A percentile compares a stretch with the other conserved stretches of the same genome.
These are phyloP conservation scores for Mesorhabditis sp. DNA, from an alignment of 2,888 invertebrate species.

Conservation along the genomic window DNA sequence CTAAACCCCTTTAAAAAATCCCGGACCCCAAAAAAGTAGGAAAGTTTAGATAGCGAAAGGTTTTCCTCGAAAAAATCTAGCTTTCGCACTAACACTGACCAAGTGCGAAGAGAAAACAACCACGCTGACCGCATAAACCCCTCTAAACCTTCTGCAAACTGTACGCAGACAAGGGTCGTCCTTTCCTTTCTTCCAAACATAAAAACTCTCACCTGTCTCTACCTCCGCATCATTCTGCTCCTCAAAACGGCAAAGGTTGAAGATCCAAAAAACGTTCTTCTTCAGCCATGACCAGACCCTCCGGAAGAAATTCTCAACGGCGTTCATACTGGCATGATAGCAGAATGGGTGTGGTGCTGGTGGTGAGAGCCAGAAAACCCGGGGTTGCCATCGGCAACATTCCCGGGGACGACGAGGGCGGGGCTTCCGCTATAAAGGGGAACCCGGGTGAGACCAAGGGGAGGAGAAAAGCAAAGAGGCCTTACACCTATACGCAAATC, in stretches of 20 bases:
- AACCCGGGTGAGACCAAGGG: not conserved
- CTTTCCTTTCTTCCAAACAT: not conserved
- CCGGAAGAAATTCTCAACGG: not conserved
- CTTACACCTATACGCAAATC: too few species aligned
- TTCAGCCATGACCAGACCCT: not conserved
- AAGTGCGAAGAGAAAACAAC: too few species aligned
- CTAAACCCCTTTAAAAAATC: too few species aligned
- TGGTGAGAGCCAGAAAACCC: not conserved
- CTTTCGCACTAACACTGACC: too few species aligned
- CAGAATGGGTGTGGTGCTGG: not conserved
- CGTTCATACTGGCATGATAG: not conserved
- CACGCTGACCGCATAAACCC: too few species aligned
- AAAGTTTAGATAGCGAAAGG: too few species aligned
- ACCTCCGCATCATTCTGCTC: not conserved
- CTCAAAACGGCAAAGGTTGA: not conserved
- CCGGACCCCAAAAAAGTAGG: too few species aligned
- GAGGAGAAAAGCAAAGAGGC: too few species aligned
- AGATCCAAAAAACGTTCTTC: slow-evolving; percentile 1
- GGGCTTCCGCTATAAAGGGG: not conserved
- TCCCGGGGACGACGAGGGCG: not conserved
- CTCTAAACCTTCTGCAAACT: too few species aligned
- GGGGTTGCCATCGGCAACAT: not conserved
- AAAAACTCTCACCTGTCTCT: not conserved
- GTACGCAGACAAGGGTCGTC: too few species aligned
- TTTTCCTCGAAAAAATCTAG: too few species aligned